Percentiles rank a stretch among this genome's conserved stretches.
phyloP scores from a whole-genome alignment of 2,113 vertebrate species.

The Hiodon tergisus region DNA sequence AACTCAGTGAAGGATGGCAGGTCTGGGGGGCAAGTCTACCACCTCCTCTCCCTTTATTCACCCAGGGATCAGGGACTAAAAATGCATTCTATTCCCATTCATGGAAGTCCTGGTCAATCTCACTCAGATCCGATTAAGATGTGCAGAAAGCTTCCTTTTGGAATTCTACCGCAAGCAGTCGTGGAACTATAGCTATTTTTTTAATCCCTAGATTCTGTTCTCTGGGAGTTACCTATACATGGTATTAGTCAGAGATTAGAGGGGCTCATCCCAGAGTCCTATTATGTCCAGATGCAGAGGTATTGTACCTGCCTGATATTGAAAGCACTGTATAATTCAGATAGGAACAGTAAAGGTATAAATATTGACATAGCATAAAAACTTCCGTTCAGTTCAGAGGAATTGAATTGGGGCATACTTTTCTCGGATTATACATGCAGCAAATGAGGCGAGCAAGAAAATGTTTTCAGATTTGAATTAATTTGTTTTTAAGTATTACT shows the following conservation, averaged over 20 bases:
- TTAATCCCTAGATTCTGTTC: background rate
- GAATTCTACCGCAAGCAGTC: background rate
- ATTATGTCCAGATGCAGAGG: background rate
- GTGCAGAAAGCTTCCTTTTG: background rate
- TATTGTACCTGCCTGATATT: background rate
- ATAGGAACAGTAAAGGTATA: background rate
- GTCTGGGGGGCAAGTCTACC: background rate
- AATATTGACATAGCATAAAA: background rate
- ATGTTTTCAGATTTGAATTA: no score
- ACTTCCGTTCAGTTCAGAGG: background rate
- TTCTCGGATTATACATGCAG: no score
- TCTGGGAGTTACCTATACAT: background rate
- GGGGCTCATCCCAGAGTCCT: background rate
- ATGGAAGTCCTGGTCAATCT: background rate
- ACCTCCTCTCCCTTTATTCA: no score
- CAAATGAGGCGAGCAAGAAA: background rate
- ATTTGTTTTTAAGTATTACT: no score
- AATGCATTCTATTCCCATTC: background rate
- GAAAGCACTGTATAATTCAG: background rate
- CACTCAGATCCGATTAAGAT: background rate
- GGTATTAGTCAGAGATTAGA: conserved; percentile 1
- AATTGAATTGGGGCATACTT: background rate
- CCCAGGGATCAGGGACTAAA: background rate
- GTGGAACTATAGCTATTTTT: conserved; percentile 2
- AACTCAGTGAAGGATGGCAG: background rate